These are phyloP conservation scores for Oreotragus oreotragus DNA, from an alignment of 2,113 vertebrate species.

Conservation along the genomic window DNA sequence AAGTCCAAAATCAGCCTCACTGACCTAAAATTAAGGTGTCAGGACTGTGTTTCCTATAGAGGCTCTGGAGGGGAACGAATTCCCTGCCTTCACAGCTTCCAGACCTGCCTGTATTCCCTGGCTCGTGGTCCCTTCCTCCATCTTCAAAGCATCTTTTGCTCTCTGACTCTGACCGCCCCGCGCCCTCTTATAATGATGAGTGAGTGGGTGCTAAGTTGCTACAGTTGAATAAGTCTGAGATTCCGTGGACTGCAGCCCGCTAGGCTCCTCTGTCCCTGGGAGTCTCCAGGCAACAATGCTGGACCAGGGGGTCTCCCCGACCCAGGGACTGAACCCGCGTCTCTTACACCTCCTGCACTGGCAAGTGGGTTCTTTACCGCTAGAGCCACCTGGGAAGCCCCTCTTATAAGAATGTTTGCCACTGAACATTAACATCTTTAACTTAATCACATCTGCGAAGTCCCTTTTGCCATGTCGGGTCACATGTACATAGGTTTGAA, in stretches of 20 bases:
- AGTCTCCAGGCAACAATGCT: background rate
- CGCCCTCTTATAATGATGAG: background rate
- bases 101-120: rapidly evolving
- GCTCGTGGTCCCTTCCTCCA: background rate
- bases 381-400: background rate
- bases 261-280: background rate
- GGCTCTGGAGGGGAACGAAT: too few relatives aligned
- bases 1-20: background rate
- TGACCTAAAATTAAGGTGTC: background rate
- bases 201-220: background rate
- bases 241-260: background rate
- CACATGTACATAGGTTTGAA: background rate
- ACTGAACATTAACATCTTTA: background rate
- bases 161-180: background rate
- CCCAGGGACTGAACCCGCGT: background rate
- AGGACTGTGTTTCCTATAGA: rapidly evolving
- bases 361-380: background rate
- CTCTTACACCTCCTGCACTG: background rate
- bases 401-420: background rate
- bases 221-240: background rate
- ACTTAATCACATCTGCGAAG: background rate
- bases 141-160: background rate
- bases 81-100: background rate
- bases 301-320: background rate
- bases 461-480: background rate